Evolutionary conservation across 2,888 invertebrate genomes (phyloP).

Genomic region (Trichopria drosophilae): DNA sequence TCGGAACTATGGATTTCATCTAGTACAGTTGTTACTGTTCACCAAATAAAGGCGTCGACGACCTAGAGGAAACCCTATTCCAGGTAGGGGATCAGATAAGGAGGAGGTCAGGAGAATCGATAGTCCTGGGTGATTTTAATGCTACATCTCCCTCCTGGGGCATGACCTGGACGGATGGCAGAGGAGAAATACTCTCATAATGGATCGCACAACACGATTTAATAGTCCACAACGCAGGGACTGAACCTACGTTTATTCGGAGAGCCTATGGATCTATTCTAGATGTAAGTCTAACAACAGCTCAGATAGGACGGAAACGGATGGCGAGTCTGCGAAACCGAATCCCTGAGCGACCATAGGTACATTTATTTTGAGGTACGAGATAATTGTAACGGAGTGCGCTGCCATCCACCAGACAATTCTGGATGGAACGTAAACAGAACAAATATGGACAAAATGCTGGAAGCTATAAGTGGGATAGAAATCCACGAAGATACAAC

Average conservation of each 20-base stretch:
- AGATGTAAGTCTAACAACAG: constrained; percentile 30
- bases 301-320: constrained; percentile 3
- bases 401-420: too few relatives aligned
- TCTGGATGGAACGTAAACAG: too few relatives aligned
- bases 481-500: too few relatives aligned
- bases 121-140: too few relatives aligned
- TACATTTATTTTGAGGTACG: too few relatives aligned
- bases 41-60: constrained; percentile 22
- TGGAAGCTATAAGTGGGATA: too few relatives aligned
- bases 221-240: too few relatives aligned
- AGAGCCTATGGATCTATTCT: too few relatives aligned
- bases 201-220: constrained; percentile 31
- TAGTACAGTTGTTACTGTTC: constrained; percentile 24
- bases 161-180: constrained; percentile 20
- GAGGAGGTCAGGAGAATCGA: constrained; percentile 18
- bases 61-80: constrained; percentile 19
- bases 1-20: constrained; percentile 6
- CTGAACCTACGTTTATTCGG: too few relatives aligned
- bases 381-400: too few relatives aligned
- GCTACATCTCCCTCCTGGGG: constrained; percentile 35
- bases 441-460: too few relatives aligned
- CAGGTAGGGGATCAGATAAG: constrained; percentile 17
- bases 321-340: constrained; percentile 29
- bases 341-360: constrained; percentile 34
- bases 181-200: constrained; percentile 25